Conservation (phyloP, 2,797 vertebrate species). For the Otolemur crassicaudatus region DNA sequence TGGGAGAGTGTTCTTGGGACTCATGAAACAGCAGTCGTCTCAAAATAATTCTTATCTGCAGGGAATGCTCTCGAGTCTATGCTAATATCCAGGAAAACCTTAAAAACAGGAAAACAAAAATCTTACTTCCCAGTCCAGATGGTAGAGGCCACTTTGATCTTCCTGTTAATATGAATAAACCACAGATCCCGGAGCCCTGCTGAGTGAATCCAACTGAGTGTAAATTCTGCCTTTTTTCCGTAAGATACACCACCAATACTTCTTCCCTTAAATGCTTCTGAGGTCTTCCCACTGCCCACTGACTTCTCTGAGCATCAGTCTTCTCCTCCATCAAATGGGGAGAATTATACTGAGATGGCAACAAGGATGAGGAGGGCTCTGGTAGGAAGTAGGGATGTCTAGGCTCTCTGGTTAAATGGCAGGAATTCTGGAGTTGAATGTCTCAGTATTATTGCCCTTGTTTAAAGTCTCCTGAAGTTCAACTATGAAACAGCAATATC, state of each 20-base stretch:
- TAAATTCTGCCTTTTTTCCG: background rate
- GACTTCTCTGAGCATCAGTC: background rate
- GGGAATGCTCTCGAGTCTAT: background rate
- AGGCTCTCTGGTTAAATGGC: background rate
- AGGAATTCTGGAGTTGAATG: background rate
- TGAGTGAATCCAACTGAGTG: background rate
- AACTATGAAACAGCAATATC: background rate
- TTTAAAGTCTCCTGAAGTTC: background rate
- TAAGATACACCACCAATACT: background rate
- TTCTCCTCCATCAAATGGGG: background rate
- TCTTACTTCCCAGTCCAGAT: background rate
- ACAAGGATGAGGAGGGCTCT: background rate
- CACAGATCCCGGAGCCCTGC: background rate
- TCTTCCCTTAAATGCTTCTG: background rate
- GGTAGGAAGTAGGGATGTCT: background rate
- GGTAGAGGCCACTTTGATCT: background rate
- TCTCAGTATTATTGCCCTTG: background rate
- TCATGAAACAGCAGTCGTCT: background rate
- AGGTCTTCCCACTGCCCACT: background rate
- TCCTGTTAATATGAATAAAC: background rate
- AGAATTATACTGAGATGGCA: background rate
- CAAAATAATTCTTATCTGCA: background rate
- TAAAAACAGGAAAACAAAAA: background rate
- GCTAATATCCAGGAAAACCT: background rate
- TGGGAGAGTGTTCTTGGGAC: fast-evolving